phyloP scores from a whole-genome alignment of 2,113 vertebrate genomes.

The Orycteropus afer region DNA sequence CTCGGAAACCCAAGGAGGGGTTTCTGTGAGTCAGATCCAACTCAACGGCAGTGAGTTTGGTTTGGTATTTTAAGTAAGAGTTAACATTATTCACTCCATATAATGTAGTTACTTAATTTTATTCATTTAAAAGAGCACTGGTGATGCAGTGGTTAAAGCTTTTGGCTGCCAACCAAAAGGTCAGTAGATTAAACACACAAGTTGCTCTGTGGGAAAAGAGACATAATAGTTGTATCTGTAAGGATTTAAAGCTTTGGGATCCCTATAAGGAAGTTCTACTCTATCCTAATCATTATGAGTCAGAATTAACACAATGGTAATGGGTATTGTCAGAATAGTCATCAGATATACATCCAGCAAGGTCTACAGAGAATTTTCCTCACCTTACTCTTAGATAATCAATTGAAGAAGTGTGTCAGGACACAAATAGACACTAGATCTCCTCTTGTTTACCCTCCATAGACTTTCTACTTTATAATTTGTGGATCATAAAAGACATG shows the following conservation, averaged over 20 bases:
- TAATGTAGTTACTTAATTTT: neutral
- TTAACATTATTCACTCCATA: neutral
- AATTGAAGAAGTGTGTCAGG: slow-evolving; percentile 41
- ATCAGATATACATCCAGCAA: neutral
- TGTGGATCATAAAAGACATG: neutral
- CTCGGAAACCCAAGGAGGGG: too few relatives aligned
- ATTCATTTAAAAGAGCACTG: neutral
- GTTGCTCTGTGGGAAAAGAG: too few relatives aligned
- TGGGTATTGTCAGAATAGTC: neutral
- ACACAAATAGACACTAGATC: slow-evolving; percentile 9
- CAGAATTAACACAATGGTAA: neutral
- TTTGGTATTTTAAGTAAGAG: too few relatives aligned
- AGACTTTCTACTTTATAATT: neutral
- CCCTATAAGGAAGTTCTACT: neutral
- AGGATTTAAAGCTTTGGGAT: neutral
- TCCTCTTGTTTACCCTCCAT: neutral
- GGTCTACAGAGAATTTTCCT: neutral
- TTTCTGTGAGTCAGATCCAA: too few relatives aligned
- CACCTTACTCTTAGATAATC: slow-evolving; percentile 28
- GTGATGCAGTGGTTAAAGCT: neutral
- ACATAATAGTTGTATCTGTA: neutral
- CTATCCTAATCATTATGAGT: neutral
- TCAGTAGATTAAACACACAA: neutral
- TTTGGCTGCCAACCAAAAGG: neutral
- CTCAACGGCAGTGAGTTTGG: too few relatives aligned